Base-by-base conservation (phyloP, 2,888 invertebrate genomes). In the Epirrita christyi region DNA sequence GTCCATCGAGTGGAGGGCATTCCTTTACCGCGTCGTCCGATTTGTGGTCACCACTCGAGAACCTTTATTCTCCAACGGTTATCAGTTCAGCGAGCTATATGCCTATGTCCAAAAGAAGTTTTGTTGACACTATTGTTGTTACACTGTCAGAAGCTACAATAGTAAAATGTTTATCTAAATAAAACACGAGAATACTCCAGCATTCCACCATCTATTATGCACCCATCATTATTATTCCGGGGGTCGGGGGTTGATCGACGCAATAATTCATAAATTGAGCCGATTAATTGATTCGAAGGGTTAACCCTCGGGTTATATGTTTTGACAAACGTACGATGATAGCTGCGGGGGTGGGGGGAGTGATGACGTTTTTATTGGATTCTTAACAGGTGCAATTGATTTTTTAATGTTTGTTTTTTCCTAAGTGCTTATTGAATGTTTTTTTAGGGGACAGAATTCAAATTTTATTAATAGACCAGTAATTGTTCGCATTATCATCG, bases 261-360 rank as follows among this genome's bases (percentile, higher is more conserved):
- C 82, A 83, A 85, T 89, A 89, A 88, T 86, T 89, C 88, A 90
- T 86, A 89, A 89, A 89, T 88, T 87, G 88, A 82, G 78, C 85
- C 86, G 83, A 89, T 89, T 91, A 89, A 90, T 90, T 89, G 90
- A 87, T 85, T 81, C 71, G 64, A 87, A 86, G 90, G 89, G 88
- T 88, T 86, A 77, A 66, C 78, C 81, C 83, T 67, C 21, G 71
- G 64, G 71, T 68, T 77, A 73, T 84, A 83, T 85, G 84, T 86
- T 88, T 80, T 87, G 85, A 87, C 88, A 81, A 83, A 85, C 77
- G 78, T 71, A 73, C 74, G 76, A 71, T 71, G 74, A 80, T 70
- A 64, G 66, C 56, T 21, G 21, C 21, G 21, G 50, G 64, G 70
- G 73, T 66, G 75, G 67, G 63, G 70, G 65, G 61, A 64, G 56